Evolutionary conservation across 92 coral and sea anemone species (phyloP).

Genomic region (Hydrozoanthus gracilis): DNA sequence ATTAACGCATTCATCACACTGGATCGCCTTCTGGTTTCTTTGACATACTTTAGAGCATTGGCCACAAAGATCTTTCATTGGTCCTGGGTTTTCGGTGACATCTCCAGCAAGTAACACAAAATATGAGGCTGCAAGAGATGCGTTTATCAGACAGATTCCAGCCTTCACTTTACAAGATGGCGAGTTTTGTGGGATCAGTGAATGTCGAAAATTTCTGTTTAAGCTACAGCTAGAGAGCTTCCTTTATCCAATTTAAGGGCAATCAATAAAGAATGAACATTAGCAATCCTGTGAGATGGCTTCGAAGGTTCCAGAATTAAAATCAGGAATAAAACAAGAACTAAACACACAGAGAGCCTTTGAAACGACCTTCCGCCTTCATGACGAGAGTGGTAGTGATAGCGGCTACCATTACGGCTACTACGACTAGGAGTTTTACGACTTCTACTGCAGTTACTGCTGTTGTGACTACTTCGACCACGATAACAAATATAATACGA

Average conservation of each 20-base stretch:
- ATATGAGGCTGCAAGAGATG: too few relatives aligned
- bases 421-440: too few relatives aligned
- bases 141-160: too few relatives aligned
- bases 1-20: not conserved
- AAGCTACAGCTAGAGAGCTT: not conserved
- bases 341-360: not conserved
- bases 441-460: too few relatives aligned
- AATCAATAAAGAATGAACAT: not conserved
- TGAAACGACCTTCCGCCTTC: not conserved
- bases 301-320: not conserved
- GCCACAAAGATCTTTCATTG: not conserved
- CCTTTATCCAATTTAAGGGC: not conserved
- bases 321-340: not conserved
- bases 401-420: too few relatives aligned
- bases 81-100: not conserved
- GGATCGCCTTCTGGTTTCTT: not conserved
- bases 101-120: too few relatives aligned
- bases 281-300: not conserved
- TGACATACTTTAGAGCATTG: not conserved
- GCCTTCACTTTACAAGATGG: too few relatives aligned
- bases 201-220: not conserved
- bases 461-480: too few relatives aligned
- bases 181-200: not conserved
- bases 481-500: too few relatives aligned
- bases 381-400: too few relatives aligned